These are phyloP conservation scores for Tachystola acroxantha DNA, from an alignment of 2,888 invertebrate genomes.

Conservation along the genomic window DNA sequence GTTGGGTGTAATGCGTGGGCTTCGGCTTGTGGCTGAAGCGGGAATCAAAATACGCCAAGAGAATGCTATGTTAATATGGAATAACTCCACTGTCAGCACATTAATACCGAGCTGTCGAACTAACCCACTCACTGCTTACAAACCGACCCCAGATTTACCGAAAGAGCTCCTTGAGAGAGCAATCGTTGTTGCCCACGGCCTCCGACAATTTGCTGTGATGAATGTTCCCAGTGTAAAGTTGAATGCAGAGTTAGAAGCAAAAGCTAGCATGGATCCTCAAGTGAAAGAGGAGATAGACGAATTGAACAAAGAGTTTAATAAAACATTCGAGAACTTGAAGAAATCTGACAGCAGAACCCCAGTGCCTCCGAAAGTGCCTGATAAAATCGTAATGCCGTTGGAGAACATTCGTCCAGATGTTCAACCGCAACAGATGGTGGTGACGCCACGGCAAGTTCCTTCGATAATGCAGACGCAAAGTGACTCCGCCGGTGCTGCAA, in stretches of 20 bases:
- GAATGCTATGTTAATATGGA: constrained; percentile 79
- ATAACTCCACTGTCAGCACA: constrained; percentile 83
- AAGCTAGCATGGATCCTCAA: constrained; percentile 44
- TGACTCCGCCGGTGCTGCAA: not conserved
- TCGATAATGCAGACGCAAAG: constrained; percentile 1
- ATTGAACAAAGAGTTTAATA: constrained; percentile 62
- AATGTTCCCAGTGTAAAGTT: constrained; percentile 49
- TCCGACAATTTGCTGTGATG: constrained; percentile 78
- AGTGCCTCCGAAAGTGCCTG: not conserved
- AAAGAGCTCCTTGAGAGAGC: constrained; percentile 79
- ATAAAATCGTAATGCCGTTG: constrained; percentile 11
- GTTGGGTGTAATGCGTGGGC: constrained; percentile 82
- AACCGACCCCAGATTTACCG: constrained; percentile 39
- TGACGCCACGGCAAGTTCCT: not conserved
- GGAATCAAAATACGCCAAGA: constrained; percentile 81
- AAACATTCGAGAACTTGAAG: constrained; percentile 58
- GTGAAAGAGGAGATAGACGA: constrained; percentile 59
- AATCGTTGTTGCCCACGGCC: constrained; percentile 83
- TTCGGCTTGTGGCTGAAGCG: constrained; percentile 83
- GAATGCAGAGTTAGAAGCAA: constrained; percentile 28
- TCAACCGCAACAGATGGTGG: not conserved
- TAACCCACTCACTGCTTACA: constrained; percentile 43
- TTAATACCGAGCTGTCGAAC: constrained; percentile 45
- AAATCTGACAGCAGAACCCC: constrained; percentile 18
- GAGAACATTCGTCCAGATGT: not conserved